Evolutionary conservation across 2,888 invertebrate genomes (phyloP).

Genomic region (Dione juno): DNA sequence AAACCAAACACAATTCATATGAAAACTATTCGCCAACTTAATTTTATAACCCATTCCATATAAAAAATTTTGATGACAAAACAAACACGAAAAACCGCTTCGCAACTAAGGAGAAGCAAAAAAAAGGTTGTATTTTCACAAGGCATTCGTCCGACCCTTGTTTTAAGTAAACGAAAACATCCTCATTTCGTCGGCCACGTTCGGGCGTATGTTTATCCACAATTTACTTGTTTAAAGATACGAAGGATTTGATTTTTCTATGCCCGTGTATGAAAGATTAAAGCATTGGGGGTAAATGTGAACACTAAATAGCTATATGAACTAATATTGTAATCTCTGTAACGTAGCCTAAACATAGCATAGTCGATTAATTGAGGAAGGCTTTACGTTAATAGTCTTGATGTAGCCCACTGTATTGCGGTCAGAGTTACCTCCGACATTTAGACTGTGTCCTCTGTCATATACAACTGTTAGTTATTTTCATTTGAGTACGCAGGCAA

Average conservation of each 20-base stretch:
- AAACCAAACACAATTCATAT: no score
- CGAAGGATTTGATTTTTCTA: constrained; percentile 23
- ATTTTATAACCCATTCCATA: neutral
- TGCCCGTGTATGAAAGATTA: neutral
- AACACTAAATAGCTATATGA: neutral
- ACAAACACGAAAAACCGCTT: neutral
- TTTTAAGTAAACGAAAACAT: constrained; percentile 39
- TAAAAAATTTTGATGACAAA: neutral
- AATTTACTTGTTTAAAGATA: constrained; percentile 32
- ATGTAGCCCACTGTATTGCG: no score
- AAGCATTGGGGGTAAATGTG: neutral
- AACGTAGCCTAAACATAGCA: no score
- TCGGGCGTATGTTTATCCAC: constrained; percentile 24
- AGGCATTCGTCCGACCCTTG: constrained; percentile 41
- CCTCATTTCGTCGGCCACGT: constrained; percentile 26
- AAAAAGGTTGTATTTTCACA: constrained; percentile 13
- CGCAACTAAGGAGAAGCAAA: constrained; percentile 10
- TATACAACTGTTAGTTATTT: no score
- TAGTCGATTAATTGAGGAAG: no score
- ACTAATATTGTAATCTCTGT: no score
- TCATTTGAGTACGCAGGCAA: no score
- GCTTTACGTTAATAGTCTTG: no score
- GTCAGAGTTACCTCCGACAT: no score
- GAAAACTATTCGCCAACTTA: no score
- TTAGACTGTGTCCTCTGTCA: no score